Evolutionary conservation across 2,888 invertebrate genomes (phyloP), one percentile per base, ranked within the genome.

Genomic region (Trachelus iudaicus): DNA sequence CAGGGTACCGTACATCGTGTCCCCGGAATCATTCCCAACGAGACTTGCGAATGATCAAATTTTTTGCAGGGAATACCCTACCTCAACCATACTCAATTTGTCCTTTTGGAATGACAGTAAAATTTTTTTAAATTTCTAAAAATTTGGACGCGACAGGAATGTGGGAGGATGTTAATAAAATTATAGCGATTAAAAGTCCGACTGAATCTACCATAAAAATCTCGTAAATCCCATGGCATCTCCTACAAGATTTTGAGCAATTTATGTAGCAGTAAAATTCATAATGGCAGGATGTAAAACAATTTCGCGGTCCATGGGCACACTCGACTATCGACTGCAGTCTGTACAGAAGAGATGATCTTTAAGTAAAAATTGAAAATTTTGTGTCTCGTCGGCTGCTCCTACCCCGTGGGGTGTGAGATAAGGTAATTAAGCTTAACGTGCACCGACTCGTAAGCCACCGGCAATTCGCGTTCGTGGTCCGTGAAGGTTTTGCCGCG

Each of bases 401-500:
- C 23, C 56, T 56, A 15, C 13, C 31, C 13, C 31, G n/a, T 30
- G 11, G 79, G 77, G 71, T 75, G 74, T 73, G 82, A 85, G 86
- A 86, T 85, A 84, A 87, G 84, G 87, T 86, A 88, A 89, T 89
- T 89, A 89, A 88, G 88, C 84, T 85, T 83, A 84, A 88, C 84
- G 85, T 82, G 83, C 83, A 83, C 83, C 81, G 83, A 76, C 85
- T 83, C 80, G 81, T 82, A 82, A 83, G 83, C 78, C 82, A 81
- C 83, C 80, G 84, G 83, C 80, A 77, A 82, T 81, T 81, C 79
- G 76, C 82, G 83, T 83, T 80, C 81, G 83, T 83, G 83, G 83
- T 85, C 76, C 78, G 78, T 73, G 23, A 78, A 83, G 86, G 87
- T 89, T 89, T 89, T 87, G 87, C 89, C 86, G 85, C 82, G 86